Conservation (phyloP, 2,888 invertebrate genomes). For the Abscondita cerata region DNA sequence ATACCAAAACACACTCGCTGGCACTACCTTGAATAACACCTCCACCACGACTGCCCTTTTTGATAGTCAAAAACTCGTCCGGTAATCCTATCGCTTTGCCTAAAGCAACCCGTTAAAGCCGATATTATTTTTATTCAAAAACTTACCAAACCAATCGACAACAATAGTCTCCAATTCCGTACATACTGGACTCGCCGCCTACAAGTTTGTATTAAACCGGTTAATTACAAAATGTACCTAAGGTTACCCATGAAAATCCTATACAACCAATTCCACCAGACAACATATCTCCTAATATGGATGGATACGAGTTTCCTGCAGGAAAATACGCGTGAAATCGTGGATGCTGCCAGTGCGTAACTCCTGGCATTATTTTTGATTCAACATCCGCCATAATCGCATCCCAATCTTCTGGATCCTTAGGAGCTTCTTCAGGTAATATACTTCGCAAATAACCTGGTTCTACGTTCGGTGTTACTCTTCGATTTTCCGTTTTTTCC, state of each 20-base stretch:
- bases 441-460: slow-evolving; percentile 86
- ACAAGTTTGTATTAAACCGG: slow-evolving; percentile 47
- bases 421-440: slow-evolving; percentile 82
- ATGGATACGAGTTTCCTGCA: slow-evolving; percentile 96
- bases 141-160: slow-evolving; percentile 81
- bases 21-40: slow-evolving; percentile 93
- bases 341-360: slow-evolving; percentile 99
- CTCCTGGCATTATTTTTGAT: slow-evolving; percentile 90
- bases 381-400: slow-evolving; percentile 89
- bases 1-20: slow-evolving; percentile 92
- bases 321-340: slow-evolving; percentile 99
- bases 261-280: slow-evolving; percentile 95
- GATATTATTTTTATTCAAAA: slow-evolving; percentile 26
- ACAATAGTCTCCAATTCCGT: slow-evolving; percentile 96
- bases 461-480: slow-evolving; percentile 88
- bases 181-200: slow-evolving; percentile 97
- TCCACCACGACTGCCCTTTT: slow-evolving; percentile 87
- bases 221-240: background rate
- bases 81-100: slow-evolving; percentile 93
- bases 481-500: slow-evolving; percentile 77
- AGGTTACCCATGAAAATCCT: slow-evolving; percentile 94
- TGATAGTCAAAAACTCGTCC: slow-evolving; percentile 82
- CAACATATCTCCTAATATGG: slow-evolving; percentile 96
- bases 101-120: slow-evolving; percentile 51
- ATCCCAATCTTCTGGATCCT: slow-evolving; percentile 84